These are phyloP conservation scores for Siderastrea siderea DNA, from an alignment of 92 coral and sea anemone genomes.

Conservation along the genomic window DNA sequence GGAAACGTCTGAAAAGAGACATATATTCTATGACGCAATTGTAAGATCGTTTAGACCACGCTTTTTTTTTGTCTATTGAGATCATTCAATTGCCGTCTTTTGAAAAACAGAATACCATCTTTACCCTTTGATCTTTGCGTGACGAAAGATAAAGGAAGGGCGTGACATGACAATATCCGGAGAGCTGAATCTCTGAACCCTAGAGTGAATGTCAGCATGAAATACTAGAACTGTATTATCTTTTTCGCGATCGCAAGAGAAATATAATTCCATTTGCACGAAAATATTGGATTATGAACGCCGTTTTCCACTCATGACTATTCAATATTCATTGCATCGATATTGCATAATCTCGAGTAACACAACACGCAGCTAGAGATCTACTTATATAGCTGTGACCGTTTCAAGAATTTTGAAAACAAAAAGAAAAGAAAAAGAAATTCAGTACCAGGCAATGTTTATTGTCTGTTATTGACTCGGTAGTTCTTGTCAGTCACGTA, in stretches of 20 bases:
- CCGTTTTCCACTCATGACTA: not conserved
- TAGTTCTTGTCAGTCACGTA: slow-evolving; percentile 29
- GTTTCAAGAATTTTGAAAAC: too few species aligned
- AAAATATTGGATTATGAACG: not conserved
- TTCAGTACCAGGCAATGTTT: not conserved
- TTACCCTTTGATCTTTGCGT: slow-evolving; percentile 18
- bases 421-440: not conserved
- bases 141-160: slow-evolving; percentile 11
- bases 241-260: not conserved
- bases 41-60: not conserved
- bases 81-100: not conserved
- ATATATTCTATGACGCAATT: too few species aligned
- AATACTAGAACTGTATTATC: slow-evolving; percentile 10
- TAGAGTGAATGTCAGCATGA: not conserved
- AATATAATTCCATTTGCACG: not conserved
- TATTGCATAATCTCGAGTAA: slow-evolving; percentile 24
- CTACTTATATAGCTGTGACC: not conserved
- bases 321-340: slow-evolving; percentile 16
- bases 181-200: not conserved
- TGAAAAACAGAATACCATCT: not conserved
- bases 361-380: slow-evolving; percentile 16
- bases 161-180: slow-evolving; percentile 25
- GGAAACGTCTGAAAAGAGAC: not conserved
- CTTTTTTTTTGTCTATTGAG: too few species aligned
- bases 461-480: slow-evolving; percentile 12